These are phyloP conservation scores for Clarias magur DNA, from an alignment of 2,113 vertebrate genomes.

Conservation along the genomic window DNA sequence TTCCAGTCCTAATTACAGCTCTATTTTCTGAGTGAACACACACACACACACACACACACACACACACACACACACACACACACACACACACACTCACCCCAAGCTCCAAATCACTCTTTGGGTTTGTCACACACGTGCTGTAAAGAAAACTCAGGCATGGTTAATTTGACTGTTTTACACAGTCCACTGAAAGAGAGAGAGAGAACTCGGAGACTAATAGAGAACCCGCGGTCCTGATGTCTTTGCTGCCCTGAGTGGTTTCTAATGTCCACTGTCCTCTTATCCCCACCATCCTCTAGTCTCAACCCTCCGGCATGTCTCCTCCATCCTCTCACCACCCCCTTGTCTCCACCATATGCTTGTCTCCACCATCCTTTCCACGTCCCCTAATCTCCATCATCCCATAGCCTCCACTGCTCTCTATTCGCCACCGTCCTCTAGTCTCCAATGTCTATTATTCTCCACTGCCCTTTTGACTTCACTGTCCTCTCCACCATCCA, in stretches of 20 bases:
- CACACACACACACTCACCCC: slow-evolving; percentile 20
- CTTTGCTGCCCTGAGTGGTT: too few relatives aligned
- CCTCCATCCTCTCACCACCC: neutral
- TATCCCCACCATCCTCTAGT: neutral
- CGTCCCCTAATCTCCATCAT: neutral
- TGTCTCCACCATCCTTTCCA: neutral
- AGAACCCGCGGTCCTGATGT: neutral
- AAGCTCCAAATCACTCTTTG: neutral
- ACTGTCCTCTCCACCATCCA: too few relatives aligned
- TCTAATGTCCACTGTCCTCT: neutral
- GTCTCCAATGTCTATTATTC: neutral
- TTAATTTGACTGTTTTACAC: slow-evolving; percentile 25
- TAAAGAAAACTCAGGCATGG: neutral
- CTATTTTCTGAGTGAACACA: neutral
- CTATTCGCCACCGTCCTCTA: neutral
- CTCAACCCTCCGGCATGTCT: neutral
- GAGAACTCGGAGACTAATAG: neutral
- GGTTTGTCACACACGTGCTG: neutral
- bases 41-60: slow-evolving; percentile 24
- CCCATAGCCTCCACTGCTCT: too few relatives aligned
- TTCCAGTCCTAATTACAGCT: slow-evolving; percentile 38
- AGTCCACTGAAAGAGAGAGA: neutral
- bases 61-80: slow-evolving; percentile 1
- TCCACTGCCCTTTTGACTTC: too few relatives aligned
- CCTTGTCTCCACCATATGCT: neutral